Conservation (phyloP, 2,113 vertebrate species). For the Elanoides forficatus region DNA sequence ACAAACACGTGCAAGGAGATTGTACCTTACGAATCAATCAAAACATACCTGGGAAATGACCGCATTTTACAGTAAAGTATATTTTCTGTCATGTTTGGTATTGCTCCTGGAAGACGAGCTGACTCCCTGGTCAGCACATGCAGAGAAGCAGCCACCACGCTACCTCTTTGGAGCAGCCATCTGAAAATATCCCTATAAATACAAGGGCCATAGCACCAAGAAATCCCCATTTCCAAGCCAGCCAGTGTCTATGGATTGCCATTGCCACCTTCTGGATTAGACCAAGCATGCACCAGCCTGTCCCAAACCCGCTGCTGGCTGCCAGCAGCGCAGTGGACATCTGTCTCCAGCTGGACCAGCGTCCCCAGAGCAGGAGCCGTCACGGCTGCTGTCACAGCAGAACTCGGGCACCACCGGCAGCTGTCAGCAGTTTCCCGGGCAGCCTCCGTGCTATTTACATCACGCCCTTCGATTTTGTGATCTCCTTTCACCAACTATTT, state of each 20-base stretch:
- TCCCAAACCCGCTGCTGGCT: background rate
- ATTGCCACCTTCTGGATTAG: conserved; percentile 49
- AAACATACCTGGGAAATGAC: rapidly evolving
- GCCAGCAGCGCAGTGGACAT: background rate
- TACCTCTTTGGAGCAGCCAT: background rate
- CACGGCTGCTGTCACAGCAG: background rate
- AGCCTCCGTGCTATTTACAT: background rate
- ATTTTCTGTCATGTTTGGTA: background rate
- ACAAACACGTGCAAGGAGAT: background rate
- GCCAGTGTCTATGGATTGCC: background rate
- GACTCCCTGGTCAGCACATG: rapidly evolving
- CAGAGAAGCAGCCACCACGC: background rate
- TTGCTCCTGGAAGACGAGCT: background rate
- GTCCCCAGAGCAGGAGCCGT: background rate
- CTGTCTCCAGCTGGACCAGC: background rate
- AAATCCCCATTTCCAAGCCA: background rate
- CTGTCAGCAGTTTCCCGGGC: background rate
- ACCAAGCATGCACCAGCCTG: background rate
- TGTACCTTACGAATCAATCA: background rate
- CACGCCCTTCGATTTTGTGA: rapidly evolving
- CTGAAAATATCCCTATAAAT: background rate
- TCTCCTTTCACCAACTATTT: background rate
- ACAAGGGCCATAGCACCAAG: rapidly evolving
- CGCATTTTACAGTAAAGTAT: background rate
- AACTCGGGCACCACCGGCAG: background rate